Conservation (phyloP, 2,888 invertebrate species). For the Sinodicranocentrus sp. region DNA sequence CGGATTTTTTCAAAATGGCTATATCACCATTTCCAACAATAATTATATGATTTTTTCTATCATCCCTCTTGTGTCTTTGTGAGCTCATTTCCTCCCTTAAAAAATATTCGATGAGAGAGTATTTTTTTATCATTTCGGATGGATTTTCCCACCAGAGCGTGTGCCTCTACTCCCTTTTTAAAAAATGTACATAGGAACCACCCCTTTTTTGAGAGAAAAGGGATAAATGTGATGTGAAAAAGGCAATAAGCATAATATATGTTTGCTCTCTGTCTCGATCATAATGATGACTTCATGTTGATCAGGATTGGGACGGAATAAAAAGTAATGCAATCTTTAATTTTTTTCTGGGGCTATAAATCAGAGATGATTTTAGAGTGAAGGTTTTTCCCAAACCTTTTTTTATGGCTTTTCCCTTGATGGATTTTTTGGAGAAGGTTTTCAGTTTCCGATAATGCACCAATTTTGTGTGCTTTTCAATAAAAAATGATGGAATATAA, state of each 20-base stretch:
- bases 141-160: no score
- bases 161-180: conserved; percentile 43
- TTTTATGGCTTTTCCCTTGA: background rate
- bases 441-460: no score
- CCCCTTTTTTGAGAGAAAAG: conserved; percentile 52
- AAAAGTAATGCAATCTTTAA: background rate
- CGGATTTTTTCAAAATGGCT: conserved; percentile 51
- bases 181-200: conserved; percentile 41
- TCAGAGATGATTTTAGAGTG: conserved; percentile 58
- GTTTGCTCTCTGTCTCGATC: no score
- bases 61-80: conserved; percentile 62
- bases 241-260: background rate
- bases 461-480: conserved; percentile 1
- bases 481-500: conserved; percentile 17
- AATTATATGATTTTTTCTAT: conserved; percentile 58
- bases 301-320: conserved; percentile 47
- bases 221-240: conserved; percentile 6
- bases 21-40: conserved; percentile 58
- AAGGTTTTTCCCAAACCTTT: background rate
- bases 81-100: conserved; percentile 44
- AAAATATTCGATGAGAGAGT: conserved; percentile 26
- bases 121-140: conserved; percentile 11
- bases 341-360: conserved; percentile 49
- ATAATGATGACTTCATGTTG: conserved; percentile 61
- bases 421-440: conserved; percentile 46